These are phyloP conservation scores for Neoscelio sp. DNA, from an alignment of 2,888 invertebrate genomes.

Conservation along the genomic window DNA sequence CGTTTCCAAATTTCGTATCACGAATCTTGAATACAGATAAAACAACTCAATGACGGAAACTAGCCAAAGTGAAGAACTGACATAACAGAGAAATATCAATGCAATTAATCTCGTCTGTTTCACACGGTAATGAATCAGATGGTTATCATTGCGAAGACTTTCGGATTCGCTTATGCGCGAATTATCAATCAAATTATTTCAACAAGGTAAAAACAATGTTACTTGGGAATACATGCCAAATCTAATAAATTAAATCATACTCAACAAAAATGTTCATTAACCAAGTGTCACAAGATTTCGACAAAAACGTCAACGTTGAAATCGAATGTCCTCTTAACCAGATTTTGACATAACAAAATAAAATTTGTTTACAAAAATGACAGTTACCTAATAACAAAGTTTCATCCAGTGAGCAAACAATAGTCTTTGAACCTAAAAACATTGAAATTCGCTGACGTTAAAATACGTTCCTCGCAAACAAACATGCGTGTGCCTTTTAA, in stretches of 20 bases:
- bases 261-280: too few species aligned
- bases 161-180: constrained; percentile 67
- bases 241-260: too few species aligned
- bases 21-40: constrained; percentile 24
- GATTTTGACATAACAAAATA: too few species aligned
- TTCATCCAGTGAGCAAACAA: too few species aligned
- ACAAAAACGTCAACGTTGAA: too few species aligned
- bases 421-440: too few species aligned
- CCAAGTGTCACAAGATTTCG: too few species aligned
- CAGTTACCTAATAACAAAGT: too few species aligned
- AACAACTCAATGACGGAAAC: constrained; percentile 27
- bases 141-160: constrained; percentile 68
- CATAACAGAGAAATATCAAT: constrained; percentile 71
- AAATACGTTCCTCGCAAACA: constrained; percentile 1
- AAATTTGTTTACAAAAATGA: too few species aligned
- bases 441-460: background rate
- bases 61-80: constrained; percentile 39
- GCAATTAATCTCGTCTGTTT: constrained; percentile 78
- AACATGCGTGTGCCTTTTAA: constrained; percentile 1
- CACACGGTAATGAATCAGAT: constrained; percentile 74
- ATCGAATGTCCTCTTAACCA: too few species aligned
- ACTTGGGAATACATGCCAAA: too few species aligned
- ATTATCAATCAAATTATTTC: constrained; percentile 20
- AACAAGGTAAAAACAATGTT: too few species aligned
- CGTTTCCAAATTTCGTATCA: constrained; percentile 36